These are phyloP conservation scores for Tiliacea citrago DNA, from an alignment of 2,888 invertebrate genomes.

Conservation along the genomic window DNA sequence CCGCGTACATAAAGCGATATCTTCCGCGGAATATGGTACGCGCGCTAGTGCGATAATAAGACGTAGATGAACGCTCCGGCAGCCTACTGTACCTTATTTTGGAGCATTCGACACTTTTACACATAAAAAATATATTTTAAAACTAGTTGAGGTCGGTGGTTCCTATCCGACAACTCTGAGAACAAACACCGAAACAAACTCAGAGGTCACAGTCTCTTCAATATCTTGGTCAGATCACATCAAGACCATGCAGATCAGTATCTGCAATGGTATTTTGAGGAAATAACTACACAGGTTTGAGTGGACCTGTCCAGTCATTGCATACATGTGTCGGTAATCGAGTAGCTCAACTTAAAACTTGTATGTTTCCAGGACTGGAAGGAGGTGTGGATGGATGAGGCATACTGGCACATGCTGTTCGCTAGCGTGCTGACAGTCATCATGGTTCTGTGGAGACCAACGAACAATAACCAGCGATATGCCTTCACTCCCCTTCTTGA, in stretches of 20 bases:
- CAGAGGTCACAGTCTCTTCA: not conserved
- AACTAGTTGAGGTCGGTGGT: no score
- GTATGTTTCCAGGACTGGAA: constrained; percentile 93
- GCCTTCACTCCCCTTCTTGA: constrained; percentile 98
- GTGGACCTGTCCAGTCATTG: not conserved
- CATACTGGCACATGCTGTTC: constrained; percentile 98
- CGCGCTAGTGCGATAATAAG: no score
- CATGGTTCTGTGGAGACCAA: constrained; percentile 98
- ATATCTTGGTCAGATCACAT: no score
- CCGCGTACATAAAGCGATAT: no score
- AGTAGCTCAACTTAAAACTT: not conserved
- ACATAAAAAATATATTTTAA: no score
- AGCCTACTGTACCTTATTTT: no score
- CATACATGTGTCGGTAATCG: not conserved
- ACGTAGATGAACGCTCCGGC: no score
- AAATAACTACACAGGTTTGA: not conserved
- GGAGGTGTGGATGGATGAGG: constrained; percentile 98
- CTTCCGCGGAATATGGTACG: no score
- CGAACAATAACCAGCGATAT: constrained; percentile 98
- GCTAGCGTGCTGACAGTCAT: constrained; percentile 96
- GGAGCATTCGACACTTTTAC: no score
- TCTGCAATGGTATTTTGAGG: not conserved
- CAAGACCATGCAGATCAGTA: not conserved
- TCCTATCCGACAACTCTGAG: no score
- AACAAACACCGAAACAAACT: not conserved